Conservation (phyloP, 2,888 invertebrate genomes). For the Mythimna ferrago region DNA sequence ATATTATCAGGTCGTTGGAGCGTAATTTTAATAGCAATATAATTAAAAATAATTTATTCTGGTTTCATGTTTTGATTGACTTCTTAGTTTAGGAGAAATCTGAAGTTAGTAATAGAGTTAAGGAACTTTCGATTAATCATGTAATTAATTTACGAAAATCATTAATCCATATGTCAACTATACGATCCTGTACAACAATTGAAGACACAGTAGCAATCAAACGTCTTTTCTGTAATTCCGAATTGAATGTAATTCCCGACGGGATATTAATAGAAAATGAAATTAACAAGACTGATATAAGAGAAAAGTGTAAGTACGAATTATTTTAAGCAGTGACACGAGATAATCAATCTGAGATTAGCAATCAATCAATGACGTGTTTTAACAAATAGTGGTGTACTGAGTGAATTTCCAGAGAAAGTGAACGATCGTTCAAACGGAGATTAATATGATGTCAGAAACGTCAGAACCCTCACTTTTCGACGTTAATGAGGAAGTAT, state of each 20-base stretch:
- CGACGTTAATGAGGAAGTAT: conserved; percentile 77
- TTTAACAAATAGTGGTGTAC: conserved; percentile 69
- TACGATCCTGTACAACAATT: conserved; percentile 28
- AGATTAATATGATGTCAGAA: conserved; percentile 66
- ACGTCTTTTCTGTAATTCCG: conserved; percentile 39
- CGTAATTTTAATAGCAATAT: conserved; percentile 26
- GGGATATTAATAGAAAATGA: conserved; percentile 53
- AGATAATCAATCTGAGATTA: conserved; percentile 67
- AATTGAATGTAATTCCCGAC: conserved; percentile 31
- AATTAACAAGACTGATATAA: conserved; percentile 36
- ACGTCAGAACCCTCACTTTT: conserved; percentile 75
- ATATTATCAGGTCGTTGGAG: conserved; percentile 29
- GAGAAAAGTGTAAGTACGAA: conserved; percentile 35
- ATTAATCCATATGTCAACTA: conserved; percentile 47
- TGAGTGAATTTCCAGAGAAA: conserved; percentile 77
- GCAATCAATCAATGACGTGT: conserved; percentile 76
- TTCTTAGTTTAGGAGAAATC: conserved; percentile 39
- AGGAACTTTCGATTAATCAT: conserved; percentile 39
- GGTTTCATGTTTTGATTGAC: conserved; percentile 32
- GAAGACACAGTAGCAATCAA: conserved; percentile 28
- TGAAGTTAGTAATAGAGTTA: conserved; percentile 1
- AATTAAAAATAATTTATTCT: conserved; percentile 37
- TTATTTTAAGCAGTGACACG: conserved; percentile 61
- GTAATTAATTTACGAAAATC: conserved; percentile 22
- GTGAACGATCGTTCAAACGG: conserved; percentile 63